phyloP scores from a whole-genome alignment of 2,888 invertebrate genomes.

The Argyresthia goedartella region DNA sequence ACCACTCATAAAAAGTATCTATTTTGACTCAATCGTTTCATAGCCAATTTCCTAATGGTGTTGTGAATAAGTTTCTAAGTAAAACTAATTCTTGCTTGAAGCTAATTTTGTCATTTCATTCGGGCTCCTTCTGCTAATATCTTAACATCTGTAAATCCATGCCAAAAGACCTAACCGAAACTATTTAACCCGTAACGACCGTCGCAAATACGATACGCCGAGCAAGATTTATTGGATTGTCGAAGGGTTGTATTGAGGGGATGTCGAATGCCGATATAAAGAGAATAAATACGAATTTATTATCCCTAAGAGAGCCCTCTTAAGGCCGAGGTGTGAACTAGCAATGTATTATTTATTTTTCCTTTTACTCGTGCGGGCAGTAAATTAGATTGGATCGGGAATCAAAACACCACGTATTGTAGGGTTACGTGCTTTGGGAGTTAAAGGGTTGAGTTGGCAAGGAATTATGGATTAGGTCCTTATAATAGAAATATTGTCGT shows the following conservation, averaged over 20 bases:
- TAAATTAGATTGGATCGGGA: constrained; percentile 52
- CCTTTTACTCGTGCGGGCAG: constrained; percentile 44
- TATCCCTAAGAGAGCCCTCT: constrained; percentile 61
- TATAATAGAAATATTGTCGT: too few species aligned
- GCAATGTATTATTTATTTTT: constrained; percentile 60
- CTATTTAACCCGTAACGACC: neutral
- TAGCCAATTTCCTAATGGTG: too few species aligned
- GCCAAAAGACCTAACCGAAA: too few species aligned
- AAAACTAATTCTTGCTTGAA: too few species aligned
- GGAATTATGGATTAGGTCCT: neutral
- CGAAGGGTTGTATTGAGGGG: constrained; percentile 30
- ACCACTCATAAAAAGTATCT: too few species aligned
- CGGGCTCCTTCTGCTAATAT: too few species aligned
- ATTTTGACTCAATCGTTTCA: too few species aligned
- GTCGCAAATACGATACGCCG: constrained; percentile 47
- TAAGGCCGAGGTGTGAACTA: constrained; percentile 57
- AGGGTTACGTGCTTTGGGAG: constrained; percentile 7
- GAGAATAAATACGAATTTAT: constrained; percentile 71
- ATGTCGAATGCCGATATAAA: constrained; percentile 40
- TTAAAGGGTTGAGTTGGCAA: constrained; percentile 21
- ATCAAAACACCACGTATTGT: constrained; percentile 48
- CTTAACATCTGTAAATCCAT: too few species aligned
- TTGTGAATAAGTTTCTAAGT: too few species aligned
- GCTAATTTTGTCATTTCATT: too few species aligned
- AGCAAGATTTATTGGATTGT: constrained; percentile 54